These are phyloP conservation scores for Galerucella calmariensis DNA, from an alignment of 2,888 invertebrate genomes.

Conservation along the genomic window DNA sequence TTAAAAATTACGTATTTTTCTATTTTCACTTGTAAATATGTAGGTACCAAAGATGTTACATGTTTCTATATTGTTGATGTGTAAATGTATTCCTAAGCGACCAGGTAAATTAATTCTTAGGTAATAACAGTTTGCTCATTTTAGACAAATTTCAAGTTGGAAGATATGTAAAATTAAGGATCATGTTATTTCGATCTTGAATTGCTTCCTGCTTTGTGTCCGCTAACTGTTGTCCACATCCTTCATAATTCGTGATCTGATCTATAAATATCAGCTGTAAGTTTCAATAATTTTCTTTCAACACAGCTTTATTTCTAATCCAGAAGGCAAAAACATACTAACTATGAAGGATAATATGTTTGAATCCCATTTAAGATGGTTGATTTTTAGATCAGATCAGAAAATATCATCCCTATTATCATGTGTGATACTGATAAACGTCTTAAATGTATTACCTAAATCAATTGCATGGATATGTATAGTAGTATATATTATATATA, in stretches of 20 bases:
- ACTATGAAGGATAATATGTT: no score
- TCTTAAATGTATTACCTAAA: constrained; percentile 62
- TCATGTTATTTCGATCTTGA: constrained; percentile 42
- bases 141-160: constrained; percentile 35
- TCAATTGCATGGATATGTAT: constrained; percentile 66
- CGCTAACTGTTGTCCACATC: constrained; percentile 58
- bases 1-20: constrained; percentile 40
- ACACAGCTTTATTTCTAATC: no score
- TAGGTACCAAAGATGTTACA: constrained; percentile 42
- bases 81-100: constrained; percentile 44
- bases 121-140: constrained; percentile 41
- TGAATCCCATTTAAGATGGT: not conserved
- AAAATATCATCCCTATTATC: constrained; percentile 55
- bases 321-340: no score
- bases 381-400: constrained; percentile 29
- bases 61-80: constrained; percentile 45
- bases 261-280: not conserved
- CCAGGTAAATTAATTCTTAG: constrained; percentile 36
- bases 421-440: constrained; percentile 65
- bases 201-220: constrained; percentile 53
- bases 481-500: constrained; percentile 65
- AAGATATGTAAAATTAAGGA: constrained; percentile 42
- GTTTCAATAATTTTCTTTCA: no score
- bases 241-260: constrained; percentile 48
- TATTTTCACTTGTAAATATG: constrained; percentile 41